Conservation (phyloP, 2,888 invertebrate species). For the Encarsia formosa region DNA sequence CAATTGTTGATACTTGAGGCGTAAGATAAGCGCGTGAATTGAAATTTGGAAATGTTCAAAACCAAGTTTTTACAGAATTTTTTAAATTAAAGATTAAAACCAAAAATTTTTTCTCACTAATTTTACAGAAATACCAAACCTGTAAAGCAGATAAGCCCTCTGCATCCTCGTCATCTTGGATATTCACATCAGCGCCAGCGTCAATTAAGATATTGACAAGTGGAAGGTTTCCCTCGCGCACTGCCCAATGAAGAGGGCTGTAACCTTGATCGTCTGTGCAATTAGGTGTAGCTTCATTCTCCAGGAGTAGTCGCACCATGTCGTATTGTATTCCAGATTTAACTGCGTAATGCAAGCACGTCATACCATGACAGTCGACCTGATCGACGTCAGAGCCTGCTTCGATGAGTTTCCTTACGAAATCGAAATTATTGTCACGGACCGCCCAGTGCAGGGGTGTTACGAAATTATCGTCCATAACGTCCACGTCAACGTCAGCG, state of each 20-base stretch:
- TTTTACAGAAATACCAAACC: slow-evolving; percentile 4
- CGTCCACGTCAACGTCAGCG: slow-evolving; percentile 1
- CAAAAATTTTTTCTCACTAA: too few relatives aligned
- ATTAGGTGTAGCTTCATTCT: slow-evolving; percentile 6
- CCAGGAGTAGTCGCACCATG: neutral
- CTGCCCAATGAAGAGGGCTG: slow-evolving; percentile 14
- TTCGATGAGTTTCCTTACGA: neutral
- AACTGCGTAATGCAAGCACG: slow-evolving; percentile 11
- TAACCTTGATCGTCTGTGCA: slow-evolving; percentile 12
- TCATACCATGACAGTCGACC: slow-evolving; percentile 10
- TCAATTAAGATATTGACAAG: slow-evolving; percentile 4
- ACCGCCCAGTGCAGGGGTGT: slow-evolving; percentile 13
- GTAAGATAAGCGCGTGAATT: too few relatives aligned
- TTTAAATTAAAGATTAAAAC: too few relatives aligned
- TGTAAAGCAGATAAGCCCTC: slow-evolving; percentile 9
- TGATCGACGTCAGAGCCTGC: slow-evolving; percentile 9
- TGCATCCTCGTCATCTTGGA: slow-evolving; percentile 10
- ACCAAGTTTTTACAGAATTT: too few relatives aligned
- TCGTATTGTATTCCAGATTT: neutral
- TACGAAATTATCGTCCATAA: slow-evolving; percentile 7
- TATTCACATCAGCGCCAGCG: slow-evolving; percentile 13
- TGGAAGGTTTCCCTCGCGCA: neutral
- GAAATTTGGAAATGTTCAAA: too few relatives aligned
- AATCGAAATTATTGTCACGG: neutral
- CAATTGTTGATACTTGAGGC: too few relatives aligned